Evolutionary conservation across 2,113 vertebrate genomes (phyloP), one percentile per base, ranked within the genome.

Genomic region (Phylloscopus whistleri): DNA sequence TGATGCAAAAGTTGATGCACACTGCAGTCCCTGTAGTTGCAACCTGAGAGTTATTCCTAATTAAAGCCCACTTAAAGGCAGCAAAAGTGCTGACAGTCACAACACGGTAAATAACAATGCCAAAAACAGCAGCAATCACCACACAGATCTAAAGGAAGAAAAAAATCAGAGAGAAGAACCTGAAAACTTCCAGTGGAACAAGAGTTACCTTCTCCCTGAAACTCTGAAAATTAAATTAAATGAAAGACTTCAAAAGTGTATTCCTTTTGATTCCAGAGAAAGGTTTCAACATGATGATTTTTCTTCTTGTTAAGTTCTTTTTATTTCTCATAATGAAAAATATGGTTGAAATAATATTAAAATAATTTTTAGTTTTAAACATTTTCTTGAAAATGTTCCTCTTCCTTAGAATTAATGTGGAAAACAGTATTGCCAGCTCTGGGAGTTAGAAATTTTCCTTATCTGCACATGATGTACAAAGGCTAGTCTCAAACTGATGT

Each of bases 1-100:
- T 99, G 97, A 99, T 98, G 83, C 98, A 99, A 96, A 99, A 99
- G 97, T 99, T 99, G 98, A 99, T 99, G 97, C 99, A 99, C 62
- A 99, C 99, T 5, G 99, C 99, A 18, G 99, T 99, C 58, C 99
- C 99, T 20, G 99, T 99, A 75, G 99, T 99, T 55, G 99, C 99
- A 86, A 99, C 98, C 98, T 99, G 99, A 98, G 99, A 99, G 96
- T 99, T 99, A 97, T 99, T 99, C 96, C 98, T 99, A 98, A 99
- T 99, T 94, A 99, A 97, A 48, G 98, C 99, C 99, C 98, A 99
- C 96, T 99, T 99, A 68, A 99, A 99, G 95, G 99, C 98, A 55
- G 99, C 99, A 10, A 99, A 99, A 86, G 98, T 99, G 98, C 99
- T 99, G 97, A 99, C 98, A 31, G 99, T 99, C 98, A 99, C 99